A percentile compares a stretch with the other conserved stretches of the same genome.
These are phyloP conservation scores for Macaria notata DNA, from an alignment of 2,888 invertebrate species.

Conservation along the genomic window DNA sequence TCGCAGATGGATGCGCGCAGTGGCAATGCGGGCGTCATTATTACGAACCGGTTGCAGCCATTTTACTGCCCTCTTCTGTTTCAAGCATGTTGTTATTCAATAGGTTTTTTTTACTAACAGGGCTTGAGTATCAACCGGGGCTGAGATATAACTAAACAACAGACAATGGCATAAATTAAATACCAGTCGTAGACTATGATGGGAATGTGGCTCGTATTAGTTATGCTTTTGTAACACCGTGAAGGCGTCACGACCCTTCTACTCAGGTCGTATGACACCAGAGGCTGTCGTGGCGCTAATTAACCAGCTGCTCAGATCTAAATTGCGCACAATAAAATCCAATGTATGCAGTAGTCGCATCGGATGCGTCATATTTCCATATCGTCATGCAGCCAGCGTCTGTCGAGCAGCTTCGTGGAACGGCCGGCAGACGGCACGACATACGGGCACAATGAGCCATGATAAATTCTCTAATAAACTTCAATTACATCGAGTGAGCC, in stretches of 20 bases:
- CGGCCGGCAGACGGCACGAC: conserved; percentile 18
- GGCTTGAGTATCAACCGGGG: background rate
- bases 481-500: conserved; percentile 29
- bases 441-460: conserved; percentile 28
- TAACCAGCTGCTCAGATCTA: conserved; percentile 17
- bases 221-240: background rate
- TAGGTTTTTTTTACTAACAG: background rate
- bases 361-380: conserved; percentile 28
- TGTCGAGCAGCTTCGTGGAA: conserved; percentile 14
- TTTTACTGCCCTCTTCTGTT: conserved; percentile 13
- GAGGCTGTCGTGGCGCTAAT: conserved; percentile 8
- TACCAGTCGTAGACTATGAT: too few species aligned
- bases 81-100: conserved; percentile 1
- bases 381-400: conserved; percentile 25
- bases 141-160: too few species aligned
- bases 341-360: conserved; percentile 29
- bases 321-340: conserved; percentile 29
- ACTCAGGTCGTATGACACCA: background rate
- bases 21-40: conserved; percentile 26
- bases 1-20: conserved; percentile 13
- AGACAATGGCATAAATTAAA: too few species aligned
- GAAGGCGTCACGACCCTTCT: background rate
- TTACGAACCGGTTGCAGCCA: conserved; percentile 32
- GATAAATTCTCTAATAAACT: conserved; percentile 34
- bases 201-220: too few species aligned